Conservation (phyloP, 2,797 vertebrate genomes). For the Naso thynnoides region DNA sequence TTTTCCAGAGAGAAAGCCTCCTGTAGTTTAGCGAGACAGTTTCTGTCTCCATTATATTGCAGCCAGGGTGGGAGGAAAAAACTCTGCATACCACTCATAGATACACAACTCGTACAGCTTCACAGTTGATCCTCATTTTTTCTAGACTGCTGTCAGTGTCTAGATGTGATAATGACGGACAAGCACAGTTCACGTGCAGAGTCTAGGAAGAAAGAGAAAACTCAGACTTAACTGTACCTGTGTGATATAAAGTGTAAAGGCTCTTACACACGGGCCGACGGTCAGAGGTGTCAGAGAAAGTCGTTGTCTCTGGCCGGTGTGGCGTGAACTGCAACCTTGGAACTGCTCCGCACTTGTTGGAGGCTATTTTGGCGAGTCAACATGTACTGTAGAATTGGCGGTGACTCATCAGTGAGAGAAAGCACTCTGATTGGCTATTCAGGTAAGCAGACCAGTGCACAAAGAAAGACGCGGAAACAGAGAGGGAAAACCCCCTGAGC, state of each 20-base stretch:
- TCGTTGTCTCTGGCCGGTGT: too few relatives aligned
- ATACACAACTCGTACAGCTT: conserved; percentile 11
- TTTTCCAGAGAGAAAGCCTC: conserved; percentile 41
- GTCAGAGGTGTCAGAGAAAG: too few relatives aligned
- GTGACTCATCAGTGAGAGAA: too few relatives aligned
- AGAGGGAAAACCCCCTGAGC: too few relatives aligned
- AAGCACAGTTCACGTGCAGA: neutral
- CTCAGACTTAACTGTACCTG: neutral
- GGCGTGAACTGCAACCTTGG: too few relatives aligned
- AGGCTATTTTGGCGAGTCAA: too few relatives aligned
- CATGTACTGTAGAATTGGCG: too few relatives aligned
- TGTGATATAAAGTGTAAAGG: neutral
- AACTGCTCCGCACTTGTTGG: too few relatives aligned
- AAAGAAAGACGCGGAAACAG: too few relatives aligned
- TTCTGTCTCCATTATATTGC: conserved; percentile 44
- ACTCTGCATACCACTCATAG: neutral
- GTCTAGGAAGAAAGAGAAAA: neutral
- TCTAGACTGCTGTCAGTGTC: neutral
- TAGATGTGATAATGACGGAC: conserved; percentile 8
- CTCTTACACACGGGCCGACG: too few relatives aligned
- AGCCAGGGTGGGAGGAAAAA: neutral
- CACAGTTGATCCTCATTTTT: neutral
- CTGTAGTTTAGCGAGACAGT: conserved; percentile 27
- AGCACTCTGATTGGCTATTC: too few relatives aligned
- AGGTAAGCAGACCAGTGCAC: too few relatives aligned